Conservation (phyloP, 2,888 invertebrate genomes). For the Heteropelma amictum region DNA sequence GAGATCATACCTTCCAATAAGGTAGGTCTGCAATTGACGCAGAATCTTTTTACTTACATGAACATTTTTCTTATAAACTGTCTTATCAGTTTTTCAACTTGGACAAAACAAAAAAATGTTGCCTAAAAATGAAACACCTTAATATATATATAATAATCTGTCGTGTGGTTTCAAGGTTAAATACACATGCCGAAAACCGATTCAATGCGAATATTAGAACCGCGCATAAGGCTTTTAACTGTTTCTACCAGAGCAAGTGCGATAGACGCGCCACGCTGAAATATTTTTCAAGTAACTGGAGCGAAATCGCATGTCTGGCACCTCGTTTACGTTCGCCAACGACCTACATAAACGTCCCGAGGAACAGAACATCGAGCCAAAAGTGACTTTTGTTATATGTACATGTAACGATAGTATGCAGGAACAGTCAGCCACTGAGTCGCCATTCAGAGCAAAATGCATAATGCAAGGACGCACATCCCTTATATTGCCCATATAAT, state of each 20-base stretch:
- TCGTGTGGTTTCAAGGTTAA: too few species aligned
- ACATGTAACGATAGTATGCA: slow-evolving; percentile 3
- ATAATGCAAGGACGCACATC: slow-evolving; percentile 11
- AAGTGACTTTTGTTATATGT: slow-evolving; percentile 16
- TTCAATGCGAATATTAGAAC: too few species aligned
- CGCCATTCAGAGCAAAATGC: slow-evolving; percentile 21
- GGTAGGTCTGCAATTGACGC: too few species aligned
- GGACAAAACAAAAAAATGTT: too few species aligned
- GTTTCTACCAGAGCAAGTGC: background rate
- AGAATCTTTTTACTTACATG: too few species aligned
- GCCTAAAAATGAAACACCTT: too few species aligned
- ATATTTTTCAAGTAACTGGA: background rate
- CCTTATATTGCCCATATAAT: slow-evolving; percentile 32
- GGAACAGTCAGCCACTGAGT: slow-evolving; percentile 32
- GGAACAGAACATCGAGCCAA: slow-evolving; percentile 33
- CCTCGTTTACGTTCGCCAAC: slow-evolving; percentile 42
- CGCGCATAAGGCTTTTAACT: too few species aligned
- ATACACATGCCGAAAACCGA: too few species aligned
- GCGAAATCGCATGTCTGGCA: slow-evolving; percentile 11
- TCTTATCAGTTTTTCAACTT: too few species aligned
- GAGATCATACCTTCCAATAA: too few species aligned
- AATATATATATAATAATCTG: too few species aligned
- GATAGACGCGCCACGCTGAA: background rate
- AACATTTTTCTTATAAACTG: too few species aligned
- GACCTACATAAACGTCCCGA: slow-evolving; percentile 47